phyloP scores from a whole-genome alignment of 2,888 invertebrate genomes.

The Heteromyza rotundicornis region DNA sequence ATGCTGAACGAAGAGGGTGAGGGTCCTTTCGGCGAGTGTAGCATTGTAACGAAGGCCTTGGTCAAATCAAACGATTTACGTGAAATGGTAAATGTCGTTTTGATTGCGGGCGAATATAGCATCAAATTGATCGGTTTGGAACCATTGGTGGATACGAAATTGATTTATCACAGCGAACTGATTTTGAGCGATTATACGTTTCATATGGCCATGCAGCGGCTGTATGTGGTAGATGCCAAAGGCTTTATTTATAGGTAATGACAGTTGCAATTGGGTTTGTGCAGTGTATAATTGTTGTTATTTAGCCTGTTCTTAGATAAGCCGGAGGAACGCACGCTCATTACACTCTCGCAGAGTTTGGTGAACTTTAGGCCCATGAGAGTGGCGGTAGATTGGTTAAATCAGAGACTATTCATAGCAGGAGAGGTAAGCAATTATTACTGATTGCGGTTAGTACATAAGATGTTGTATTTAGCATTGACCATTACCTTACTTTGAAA shows the following conservation, averaged over 20 bases:
- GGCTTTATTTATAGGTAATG: conserved; percentile 69
- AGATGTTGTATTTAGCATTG: not conserved
- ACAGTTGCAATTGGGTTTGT: too few species aligned
- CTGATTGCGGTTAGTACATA: not conserved
- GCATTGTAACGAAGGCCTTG: conserved; percentile 73
- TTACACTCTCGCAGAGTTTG: too few species aligned
- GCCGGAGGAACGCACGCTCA: conserved; percentile 24
- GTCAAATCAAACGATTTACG: conserved; percentile 65
- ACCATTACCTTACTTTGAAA: too few species aligned
- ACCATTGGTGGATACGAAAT: conserved; percentile 37
- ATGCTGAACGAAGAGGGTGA: conserved; percentile 83
- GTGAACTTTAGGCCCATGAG: conserved; percentile 70
- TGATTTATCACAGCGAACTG: conserved; percentile 49
- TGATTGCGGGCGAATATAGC: conserved; percentile 40
- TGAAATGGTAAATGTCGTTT: conserved; percentile 31
- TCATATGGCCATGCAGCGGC: conserved; percentile 73
- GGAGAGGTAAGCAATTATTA: conserved; percentile 70
- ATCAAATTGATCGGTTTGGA: conserved; percentile 45
- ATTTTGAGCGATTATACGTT: conserved; percentile 73
- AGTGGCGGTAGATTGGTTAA: conserved; percentile 88
- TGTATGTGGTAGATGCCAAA: conserved; percentile 78
- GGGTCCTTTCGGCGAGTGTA: conserved; percentile 73
- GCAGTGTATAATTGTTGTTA: not conserved
- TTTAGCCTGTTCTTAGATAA: conserved; percentile 24
- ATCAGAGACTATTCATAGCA: conserved; percentile 81